These are phyloP conservation scores for Metacarcinus magister DNA, from an alignment of 2,888 invertebrate species.

Conservation along the genomic window DNA sequence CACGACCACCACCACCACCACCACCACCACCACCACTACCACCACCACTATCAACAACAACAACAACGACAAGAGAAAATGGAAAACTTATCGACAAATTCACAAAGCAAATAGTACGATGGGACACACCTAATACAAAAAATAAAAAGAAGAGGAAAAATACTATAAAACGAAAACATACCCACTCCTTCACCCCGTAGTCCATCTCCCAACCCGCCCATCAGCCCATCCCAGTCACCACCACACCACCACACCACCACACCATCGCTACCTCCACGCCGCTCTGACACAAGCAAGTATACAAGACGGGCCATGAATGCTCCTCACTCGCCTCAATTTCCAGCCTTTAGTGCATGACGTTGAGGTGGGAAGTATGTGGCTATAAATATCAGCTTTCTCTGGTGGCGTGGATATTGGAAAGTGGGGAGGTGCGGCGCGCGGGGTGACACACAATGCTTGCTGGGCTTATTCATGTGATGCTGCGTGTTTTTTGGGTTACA, in stretches of 20 bases:
- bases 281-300: not conserved
- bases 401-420: not conserved
- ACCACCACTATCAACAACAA: not conserved
- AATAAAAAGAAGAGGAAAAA: too few relatives aligned
- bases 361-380: slow-evolving; percentile 20
- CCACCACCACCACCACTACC: not conserved
- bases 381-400: slow-evolving; percentile 6
- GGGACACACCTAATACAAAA: not conserved
- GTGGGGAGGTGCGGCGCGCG: not conserved
- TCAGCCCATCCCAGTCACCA: not conserved
- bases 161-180: too few relatives aligned
- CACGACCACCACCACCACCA: not conserved
- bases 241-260: not conserved
- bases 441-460: not conserved
- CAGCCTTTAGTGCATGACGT: not conserved
- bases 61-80: not conserved
- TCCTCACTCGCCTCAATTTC: not conserved
- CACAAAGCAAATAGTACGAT: not conserved
- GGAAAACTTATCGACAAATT: not conserved
- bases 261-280: not conserved
- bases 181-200: too few relatives aligned
- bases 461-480: too few relatives aligned
- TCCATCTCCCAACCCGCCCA: too few relatives aligned
- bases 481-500: too few relatives aligned
- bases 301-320: not conserved